Percentiles rank a stretch among this genome's conserved stretches.
These are phyloP conservation scores for Anhinga anhinga DNA, from an alignment of 2,113 vertebrate genomes.

Conservation along the genomic window DNA sequence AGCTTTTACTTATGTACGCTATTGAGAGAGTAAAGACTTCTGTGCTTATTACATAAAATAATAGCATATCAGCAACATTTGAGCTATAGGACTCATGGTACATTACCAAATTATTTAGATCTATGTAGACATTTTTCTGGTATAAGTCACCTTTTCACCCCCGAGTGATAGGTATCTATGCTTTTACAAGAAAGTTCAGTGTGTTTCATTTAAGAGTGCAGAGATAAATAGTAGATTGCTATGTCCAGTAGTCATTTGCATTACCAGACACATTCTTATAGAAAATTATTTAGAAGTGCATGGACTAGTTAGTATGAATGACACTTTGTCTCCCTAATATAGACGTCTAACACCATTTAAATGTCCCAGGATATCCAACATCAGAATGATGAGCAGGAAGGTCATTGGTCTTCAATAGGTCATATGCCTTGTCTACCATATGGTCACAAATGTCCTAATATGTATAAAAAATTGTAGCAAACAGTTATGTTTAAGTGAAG, in stretches of 20 bases:
- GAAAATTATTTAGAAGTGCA: not conserved
- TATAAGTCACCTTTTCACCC: not conserved
- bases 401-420: not conserved
- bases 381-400: not conserved
- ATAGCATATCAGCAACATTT: not conserved
- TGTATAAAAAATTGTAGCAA: not conserved
- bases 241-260: not conserved
- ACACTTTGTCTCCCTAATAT: not conserved
- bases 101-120: not conserved
- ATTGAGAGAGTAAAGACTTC: not conserved
- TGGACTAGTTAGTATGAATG: not conserved
- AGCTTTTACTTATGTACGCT: not conserved
- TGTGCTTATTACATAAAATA: not conserved
- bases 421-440: accelerated
- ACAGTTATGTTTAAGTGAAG: not conserved
- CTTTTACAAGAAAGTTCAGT: not conserved
- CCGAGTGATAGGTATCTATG: not conserved
- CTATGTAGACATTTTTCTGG: not conserved
- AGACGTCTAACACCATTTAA: not conserved
- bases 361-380: not conserved
- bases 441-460: not conserved
- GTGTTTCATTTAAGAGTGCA: not conserved
- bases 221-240: not conserved
- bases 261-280: not conserved
- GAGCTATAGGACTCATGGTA: not conserved